Percentiles rank a stretch among this genome's conserved stretches.
These are phyloP conservation scores for Byasa hedistus DNA, from an alignment of 2,888 invertebrate species.

Conservation along the genomic window DNA sequence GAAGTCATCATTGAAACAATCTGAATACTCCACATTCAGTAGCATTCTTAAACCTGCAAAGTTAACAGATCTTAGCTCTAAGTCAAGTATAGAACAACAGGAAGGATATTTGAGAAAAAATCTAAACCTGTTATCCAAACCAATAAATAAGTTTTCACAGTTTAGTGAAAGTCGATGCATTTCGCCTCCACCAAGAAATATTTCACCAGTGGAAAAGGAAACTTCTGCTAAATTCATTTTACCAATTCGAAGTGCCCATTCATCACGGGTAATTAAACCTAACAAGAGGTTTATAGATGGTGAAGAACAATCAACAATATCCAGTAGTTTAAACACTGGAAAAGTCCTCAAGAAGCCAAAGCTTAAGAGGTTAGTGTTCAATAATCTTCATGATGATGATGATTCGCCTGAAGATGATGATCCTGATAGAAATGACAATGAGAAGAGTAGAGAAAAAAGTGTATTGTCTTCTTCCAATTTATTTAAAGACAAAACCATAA, in stretches of 20 bases:
- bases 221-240: constrained; percentile 83
- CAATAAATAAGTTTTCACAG: constrained; percentile 72
- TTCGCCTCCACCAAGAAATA: constrained; percentile 69
- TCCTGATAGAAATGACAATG: constrained; percentile 55
- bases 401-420: constrained; percentile 58
- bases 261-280: constrained; percentile 92
- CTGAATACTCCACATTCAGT: constrained; percentile 79
- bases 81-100: constrained; percentile 75
- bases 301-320: constrained; percentile 69
- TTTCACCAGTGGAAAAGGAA: constrained; percentile 66
- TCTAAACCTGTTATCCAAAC: constrained; percentile 70
- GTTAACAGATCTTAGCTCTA: constrained; percentile 81
- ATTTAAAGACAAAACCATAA: constrained; percentile 71
- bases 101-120: constrained; percentile 73
- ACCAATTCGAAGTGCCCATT: constrained; percentile 90
- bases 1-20: constrained; percentile 78
- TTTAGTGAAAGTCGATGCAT: constrained; percentile 69
- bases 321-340: constrained; percentile 51
- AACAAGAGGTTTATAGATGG: constrained; percentile 90
- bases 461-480: constrained; percentile 57
- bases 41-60: constrained; percentile 82
- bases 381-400: constrained; percentile 63
- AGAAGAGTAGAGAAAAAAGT: constrained; percentile 59
- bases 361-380: constrained; percentile 70
- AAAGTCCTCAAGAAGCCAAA: constrained; percentile 76